Base-by-base conservation (phyloP, 2,888 invertebrate genomes). In the Amphipoea lucens region DNA sequence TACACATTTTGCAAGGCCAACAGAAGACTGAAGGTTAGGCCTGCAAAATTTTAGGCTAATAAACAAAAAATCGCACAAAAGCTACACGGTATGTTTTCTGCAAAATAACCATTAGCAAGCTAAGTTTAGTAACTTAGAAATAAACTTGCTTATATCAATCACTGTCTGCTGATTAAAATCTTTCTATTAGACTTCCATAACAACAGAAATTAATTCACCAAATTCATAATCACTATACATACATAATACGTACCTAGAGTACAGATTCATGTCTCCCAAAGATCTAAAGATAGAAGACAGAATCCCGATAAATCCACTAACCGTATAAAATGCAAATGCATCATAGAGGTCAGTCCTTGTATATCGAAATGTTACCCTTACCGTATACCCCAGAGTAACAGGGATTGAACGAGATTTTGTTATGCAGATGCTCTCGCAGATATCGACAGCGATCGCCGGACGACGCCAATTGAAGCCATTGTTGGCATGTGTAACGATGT, bases 401-500 rank as follows among this genome's bases (percentile, higher is more conserved):
- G 84, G 85, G 89, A 91, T 88, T 90, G 87, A 88, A 86, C 87
- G 88, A 91, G 91, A 94, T 93, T 92, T 91, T 91, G 93, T 94
- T 93, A 93, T 94, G 94, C 91, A 94, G 93, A 94, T 94, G 85
- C 87, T 92, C 90, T 85, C 84, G 88, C 74, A 83, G 89, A 88
- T 89, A 89, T 86, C 82, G 84, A 83, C 80, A 83, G 84, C 88
- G 90, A 92, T 91, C 90, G 86, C 78, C 86, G 93, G 91, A 92
- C 91, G 90, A 90, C 86, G 87, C 87, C 92, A 91, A 92, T 92
- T 91, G 90, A 82, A 79, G 80, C 82, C 80, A 78, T 87, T 83
- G 81, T 86, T 85, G 88, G 40, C 74, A 70, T 76, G 67, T 81
- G 80, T 85, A 80, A 87, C 82, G 78, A 73, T 81, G 82, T 81